These are phyloP conservation scores for Myotis vivesi DNA, from an alignment of 2,797 vertebrate species.

Conservation along the genomic window DNA sequence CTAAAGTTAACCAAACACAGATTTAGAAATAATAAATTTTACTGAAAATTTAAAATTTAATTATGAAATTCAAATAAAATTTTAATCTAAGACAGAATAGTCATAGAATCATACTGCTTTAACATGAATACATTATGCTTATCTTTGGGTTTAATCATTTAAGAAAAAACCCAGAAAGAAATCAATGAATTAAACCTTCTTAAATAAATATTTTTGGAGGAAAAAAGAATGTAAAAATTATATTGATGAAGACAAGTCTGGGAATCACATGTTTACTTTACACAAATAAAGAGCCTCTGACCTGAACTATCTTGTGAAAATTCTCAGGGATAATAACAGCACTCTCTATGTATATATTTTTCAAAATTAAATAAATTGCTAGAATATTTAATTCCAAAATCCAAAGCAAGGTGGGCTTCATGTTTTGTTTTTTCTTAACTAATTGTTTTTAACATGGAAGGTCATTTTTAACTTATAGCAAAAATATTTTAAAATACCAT, in stretches of 20 bases:
- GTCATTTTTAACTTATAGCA: slow-evolving; percentile 52
- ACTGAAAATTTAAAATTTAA: slow-evolving; percentile 49
- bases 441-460: slow-evolving; percentile 32
- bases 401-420: neutral
- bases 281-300: neutral
- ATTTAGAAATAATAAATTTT: slow-evolving; percentile 51
- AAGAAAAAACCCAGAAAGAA: neutral
- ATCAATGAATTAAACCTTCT: slow-evolving; percentile 22
- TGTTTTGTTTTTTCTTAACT: neutral
- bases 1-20: slow-evolving; percentile 36
- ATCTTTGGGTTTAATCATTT: slow-evolving; percentile 14
- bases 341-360: neutral
- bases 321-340: neutral
- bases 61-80: slow-evolving; percentile 41
- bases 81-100: slow-evolving; percentile 13
- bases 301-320: slow-evolving; percentile 52
- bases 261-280: neutral
- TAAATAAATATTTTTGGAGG: neutral
- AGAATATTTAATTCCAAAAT: slow-evolving; percentile 29
- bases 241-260: neutral
- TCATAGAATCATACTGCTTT: neutral
- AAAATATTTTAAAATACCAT: slow-evolving; percentile 34
- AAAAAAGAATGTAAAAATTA: neutral
- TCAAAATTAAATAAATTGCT: neutral
- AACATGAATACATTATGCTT: slow-evolving; percentile 20